phyloP scores from a whole-genome alignment of 2,113 vertebrate genomes.

The Gopherus evgoodei region DNA sequence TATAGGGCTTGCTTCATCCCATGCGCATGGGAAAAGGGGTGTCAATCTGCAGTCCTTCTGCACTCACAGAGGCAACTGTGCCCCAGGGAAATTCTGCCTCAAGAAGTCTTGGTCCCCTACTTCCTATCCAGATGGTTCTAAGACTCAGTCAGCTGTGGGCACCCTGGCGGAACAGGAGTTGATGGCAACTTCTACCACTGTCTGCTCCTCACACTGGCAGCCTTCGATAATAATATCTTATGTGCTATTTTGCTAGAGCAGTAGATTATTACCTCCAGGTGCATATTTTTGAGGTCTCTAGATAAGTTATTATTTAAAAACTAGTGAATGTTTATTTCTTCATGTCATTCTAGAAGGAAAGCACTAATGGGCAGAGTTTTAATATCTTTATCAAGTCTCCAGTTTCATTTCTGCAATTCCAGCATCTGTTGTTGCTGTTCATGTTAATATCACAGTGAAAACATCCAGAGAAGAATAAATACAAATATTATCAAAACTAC shows the following conservation, averaged over 20 bases:
- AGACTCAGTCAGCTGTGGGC: not conserved
- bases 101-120: not conserved
- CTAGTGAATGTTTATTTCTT: not conserved
- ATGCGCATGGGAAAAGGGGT: not conserved
- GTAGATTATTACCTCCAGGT: not conserved
- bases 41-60: not conserved
- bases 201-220: not conserved
- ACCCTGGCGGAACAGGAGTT: not conserved
- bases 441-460: not conserved
- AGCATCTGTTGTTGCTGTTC: not conserved
- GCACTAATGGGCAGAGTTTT: not conserved
- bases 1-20: not conserved
- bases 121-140: not conserved
- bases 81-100: not conserved
- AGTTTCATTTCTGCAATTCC: not conserved
- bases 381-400: not conserved
- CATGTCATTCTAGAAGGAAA: not conserved
- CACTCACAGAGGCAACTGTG: not conserved
- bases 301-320: not conserved
- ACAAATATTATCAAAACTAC: not conserved
- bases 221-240: not conserved
- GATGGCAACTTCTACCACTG: not conserved
- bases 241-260: not conserved
- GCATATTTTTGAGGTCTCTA: not conserved
- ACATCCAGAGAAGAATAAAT: not conserved